A percentile compares a stretch with the other conserved stretches of the same genome.
Conservation (phyloP, 2,888 invertebrate species). For the Stenoptilia bipunctidactyla region DNA sequence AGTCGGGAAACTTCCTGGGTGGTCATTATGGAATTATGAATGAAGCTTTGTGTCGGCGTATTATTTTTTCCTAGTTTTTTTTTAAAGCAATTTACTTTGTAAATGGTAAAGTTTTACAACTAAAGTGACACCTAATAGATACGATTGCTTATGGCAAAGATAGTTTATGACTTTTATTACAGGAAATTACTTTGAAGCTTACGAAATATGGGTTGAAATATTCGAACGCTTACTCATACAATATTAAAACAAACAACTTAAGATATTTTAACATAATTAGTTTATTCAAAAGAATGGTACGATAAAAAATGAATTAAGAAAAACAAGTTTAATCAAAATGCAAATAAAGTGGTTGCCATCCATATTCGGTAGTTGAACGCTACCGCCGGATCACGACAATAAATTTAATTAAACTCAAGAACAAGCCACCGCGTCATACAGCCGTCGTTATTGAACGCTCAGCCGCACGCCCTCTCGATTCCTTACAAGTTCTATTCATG, state of each 20-base stretch:
- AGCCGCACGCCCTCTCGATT: constrained; percentile 20
- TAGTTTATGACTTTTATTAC: no score
- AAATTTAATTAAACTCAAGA: constrained; percentile 34
- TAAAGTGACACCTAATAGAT: no score
- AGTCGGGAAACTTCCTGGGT: constrained; percentile 16
- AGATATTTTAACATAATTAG: no score
- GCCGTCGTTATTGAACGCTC: constrained; percentile 32
- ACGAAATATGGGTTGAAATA: no score
- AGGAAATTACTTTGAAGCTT: no score
- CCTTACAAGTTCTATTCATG: background rate
- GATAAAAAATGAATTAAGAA: background rate
- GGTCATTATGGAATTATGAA: constrained; percentile 14
- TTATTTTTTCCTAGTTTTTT: no score
- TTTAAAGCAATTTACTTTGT: no score
- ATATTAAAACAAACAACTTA: no score
- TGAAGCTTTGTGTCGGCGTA: constrained; percentile 5
- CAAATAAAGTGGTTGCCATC: background rate
- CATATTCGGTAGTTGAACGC: constrained; percentile 2
- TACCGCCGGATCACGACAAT: constrained; percentile 18
- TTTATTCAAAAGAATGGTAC: no score
- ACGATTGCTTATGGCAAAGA: no score
- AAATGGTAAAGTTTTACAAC: no score
- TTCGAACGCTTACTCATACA: no score
- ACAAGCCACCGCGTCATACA: constrained; percentile 20
- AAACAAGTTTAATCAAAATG: background rate